Evolutionary conservation across 1,140 invertebrate genomes (phyloP).

Genomic region (Zaprionus nigranus): DNA sequence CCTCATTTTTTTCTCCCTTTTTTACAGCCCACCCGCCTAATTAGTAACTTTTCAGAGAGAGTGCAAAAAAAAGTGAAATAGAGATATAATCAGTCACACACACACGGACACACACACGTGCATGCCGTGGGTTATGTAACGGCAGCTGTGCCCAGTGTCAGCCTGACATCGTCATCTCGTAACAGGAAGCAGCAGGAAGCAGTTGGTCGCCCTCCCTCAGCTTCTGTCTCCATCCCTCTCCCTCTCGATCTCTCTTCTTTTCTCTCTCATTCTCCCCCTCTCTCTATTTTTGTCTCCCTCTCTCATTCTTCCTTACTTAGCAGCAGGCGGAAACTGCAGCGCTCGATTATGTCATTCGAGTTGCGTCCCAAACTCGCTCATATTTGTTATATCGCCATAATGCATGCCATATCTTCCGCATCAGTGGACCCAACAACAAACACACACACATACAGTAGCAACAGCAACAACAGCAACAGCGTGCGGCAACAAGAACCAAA

Average conservation of each 20-base stretch:
- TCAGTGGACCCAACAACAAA: constrained; percentile 23
- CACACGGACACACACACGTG: constrained; percentile 15
- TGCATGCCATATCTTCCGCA: constrained; percentile 76
- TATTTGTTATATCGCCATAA: constrained; percentile 68
- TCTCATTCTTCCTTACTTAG: neutral
- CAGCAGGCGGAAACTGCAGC: constrained; percentile 64
- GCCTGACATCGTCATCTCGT: constrained; percentile 33
- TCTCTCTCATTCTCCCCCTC: neutral
- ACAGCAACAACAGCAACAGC: constrained; percentile 19
- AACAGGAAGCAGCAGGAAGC: constrained; percentile 45
- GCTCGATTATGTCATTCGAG: constrained; percentile 75
- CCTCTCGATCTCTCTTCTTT: no score
- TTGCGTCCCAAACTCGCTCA: constrained; percentile 27
- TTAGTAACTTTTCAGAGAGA: constrained; percentile 64
- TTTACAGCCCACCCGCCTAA: constrained; percentile 53
- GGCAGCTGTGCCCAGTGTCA: constrained; percentile 31
- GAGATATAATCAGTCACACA: constrained; percentile 11
- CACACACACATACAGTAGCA: neutral
- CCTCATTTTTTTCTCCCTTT: constrained; percentile 3
- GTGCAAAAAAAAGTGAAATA: neutral
- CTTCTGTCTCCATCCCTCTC: constrained; percentile 7
- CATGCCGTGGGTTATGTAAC: constrained; percentile 31
- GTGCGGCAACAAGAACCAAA: neutral
- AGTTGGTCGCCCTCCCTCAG: constrained; percentile 7
- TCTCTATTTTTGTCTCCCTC: neutral